Base-by-base conservation (phyloP, 1,140 invertebrate species). In the Eulimnadia texana region DNA sequence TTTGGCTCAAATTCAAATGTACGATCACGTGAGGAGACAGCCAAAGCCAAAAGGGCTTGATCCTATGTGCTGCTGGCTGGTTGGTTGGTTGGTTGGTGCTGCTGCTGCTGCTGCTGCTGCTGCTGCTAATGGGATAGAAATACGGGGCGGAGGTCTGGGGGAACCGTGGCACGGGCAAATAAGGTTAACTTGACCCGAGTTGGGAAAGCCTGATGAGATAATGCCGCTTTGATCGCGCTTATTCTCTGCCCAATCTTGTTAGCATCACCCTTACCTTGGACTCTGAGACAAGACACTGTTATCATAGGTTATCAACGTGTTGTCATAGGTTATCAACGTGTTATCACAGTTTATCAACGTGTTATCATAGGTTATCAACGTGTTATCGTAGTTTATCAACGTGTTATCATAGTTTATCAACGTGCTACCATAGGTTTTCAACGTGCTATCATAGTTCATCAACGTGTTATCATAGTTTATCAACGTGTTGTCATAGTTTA, bases 41-140 rank as follows among this genome's bases (percentile, higher is more conserved):
- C 16, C 33, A 9, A 42, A 9, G 16, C 6, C 33, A 16, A 42
- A 9, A 42, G 33, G 33, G 16, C 71, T 52, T 22, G 13, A 24
- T 62, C 16, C 27, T 58, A 60, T n/a, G 61, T 50, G 33, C 3
- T 50, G 58, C 54, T 20, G 27, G n/a, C n/a, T n/a, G n/a, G n/a
- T n/a, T n/a, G 33, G 16, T 71, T 52, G 25, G 13, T 22, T 62
- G 20, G 28, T 58, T 60, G 13, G 61, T 50, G 33, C 3, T 50
- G 58, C 54, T 20, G 27, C 16, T 2, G 9, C 24, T 0, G 27
- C 23, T 24, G 23, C 54, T 56, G 22, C 27, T 29, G 9, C 6
- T 19, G 11, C 10, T 9, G 25, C 20, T 25, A 24, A 13, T 3
- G 54, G 1, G 6, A 56, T 16, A 56, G 23, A 56, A 19, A 52